Evolutionary conservation across 2,888 invertebrate species (phyloP).

Genomic region (Amphipyra berbera): DNA sequence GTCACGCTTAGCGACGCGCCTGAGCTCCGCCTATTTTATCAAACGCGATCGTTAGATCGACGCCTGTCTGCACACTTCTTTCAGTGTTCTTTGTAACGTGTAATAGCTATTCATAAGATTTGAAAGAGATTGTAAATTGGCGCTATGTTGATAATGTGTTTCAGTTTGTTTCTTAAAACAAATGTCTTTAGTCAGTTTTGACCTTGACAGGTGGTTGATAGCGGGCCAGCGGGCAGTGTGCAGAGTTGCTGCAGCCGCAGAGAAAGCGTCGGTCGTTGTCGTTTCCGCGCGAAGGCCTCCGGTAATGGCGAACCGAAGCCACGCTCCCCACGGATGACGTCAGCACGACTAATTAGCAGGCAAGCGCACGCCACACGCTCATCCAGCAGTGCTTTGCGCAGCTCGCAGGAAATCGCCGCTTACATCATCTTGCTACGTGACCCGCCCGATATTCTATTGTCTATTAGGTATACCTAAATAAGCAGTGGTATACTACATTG

Average conservation of each 20-base stretch:
- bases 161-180: slow-evolving; percentile 4
- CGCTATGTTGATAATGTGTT: slow-evolving; percentile 1
- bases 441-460: slow-evolving; percentile 71
- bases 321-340: slow-evolving; percentile 82
- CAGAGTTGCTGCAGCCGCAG: slow-evolving; percentile 71
- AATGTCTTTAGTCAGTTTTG: slow-evolving; percentile 40
- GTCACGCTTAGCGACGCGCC: slow-evolving; percentile 87
- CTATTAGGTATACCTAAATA: slow-evolving; percentile 51
- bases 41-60: slow-evolving; percentile 74
- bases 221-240: slow-evolving; percentile 64
- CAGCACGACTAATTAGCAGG: slow-evolving; percentile 84
- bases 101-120: slow-evolving; percentile 39
- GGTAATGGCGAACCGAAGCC: slow-evolving; percentile 79
- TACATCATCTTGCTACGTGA: slow-evolving; percentile 84
- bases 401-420: slow-evolving; percentile 85
- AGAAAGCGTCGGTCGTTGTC: slow-evolving; percentile 88
- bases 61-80: slow-evolving; percentile 62
- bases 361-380: slow-evolving; percentile 77
- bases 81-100: slow-evolving; percentile 45
- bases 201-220: slow-evolving; percentile 70
- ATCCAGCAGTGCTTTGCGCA: slow-evolving; percentile 69
- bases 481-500: slow-evolving; percentile 46
- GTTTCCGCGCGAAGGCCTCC: slow-evolving; percentile 87
- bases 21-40: slow-evolving; percentile 80
- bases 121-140: slow-evolving; percentile 24